phyloP scores from a whole-genome alignment of 2,888 invertebrate genomes.

The Toxonevra muliebris region DNA sequence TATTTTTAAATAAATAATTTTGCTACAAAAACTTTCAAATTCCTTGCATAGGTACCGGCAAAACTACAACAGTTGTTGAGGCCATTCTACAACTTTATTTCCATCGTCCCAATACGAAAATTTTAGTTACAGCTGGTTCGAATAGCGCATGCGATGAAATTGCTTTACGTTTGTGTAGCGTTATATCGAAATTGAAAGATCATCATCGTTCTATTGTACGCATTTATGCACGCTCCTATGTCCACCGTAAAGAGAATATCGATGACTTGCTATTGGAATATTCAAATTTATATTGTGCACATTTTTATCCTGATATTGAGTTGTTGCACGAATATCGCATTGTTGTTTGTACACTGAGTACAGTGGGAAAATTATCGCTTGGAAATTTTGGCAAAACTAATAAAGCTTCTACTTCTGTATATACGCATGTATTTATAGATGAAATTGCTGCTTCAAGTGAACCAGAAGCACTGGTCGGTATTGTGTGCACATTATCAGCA shows the following conservation, averaged over 20 bases:
- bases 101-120: slow-evolving; percentile 61
- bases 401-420: slow-evolving; percentile 49
- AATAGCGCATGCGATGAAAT: slow-evolving; percentile 79
- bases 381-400: slow-evolving; percentile 54
- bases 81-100: slow-evolving; percentile 71
- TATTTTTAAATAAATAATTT: too few relatives aligned
- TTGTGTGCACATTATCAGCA: slow-evolving; percentile 63
- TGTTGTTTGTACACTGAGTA: slow-evolving; percentile 72
- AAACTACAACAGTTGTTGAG: slow-evolving; percentile 78
- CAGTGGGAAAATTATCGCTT: slow-evolving; percentile 67
- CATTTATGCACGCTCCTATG: slow-evolving; percentile 64
- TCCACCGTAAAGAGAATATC: slow-evolving; percentile 59
- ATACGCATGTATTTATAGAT: slow-evolving; percentile 78
- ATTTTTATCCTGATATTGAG: slow-evolving; percentile 65
- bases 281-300: slow-evolving; percentile 63
- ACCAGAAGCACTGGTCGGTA: slow-evolving; percentile 73
- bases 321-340: slow-evolving; percentile 69
- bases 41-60: slow-evolving; percentile 69
- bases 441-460: slow-evolving; percentile 81
- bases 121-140: slow-evolving; percentile 75
- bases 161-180: slow-evolving; percentile 64
- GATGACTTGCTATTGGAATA: slow-evolving; percentile 60
- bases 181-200: slow-evolving; percentile 40
- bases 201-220: slow-evolving; percentile 60
- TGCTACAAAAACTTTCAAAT: too few relatives aligned